Evolutionary conservation across 2,888 invertebrate genomes (phyloP).

Genomic region (Lasioglossum morio): DNA sequence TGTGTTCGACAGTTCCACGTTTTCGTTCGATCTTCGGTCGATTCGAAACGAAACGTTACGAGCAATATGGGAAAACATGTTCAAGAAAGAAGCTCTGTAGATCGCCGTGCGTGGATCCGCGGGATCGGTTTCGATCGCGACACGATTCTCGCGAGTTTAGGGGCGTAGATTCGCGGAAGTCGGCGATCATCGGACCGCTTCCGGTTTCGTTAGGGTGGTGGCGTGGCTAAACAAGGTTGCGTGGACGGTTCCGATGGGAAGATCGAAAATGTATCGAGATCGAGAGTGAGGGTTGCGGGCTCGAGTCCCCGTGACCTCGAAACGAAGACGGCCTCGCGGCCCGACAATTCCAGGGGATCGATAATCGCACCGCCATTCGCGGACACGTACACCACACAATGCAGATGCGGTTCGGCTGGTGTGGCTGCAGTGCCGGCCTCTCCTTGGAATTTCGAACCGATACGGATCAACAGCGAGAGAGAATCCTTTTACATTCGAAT

Average conservation of each 20-base stretch:
- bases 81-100: neutral
- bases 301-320: constrained; percentile 78
- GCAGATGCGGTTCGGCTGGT: constrained; percentile 64
- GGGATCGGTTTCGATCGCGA: neutral
- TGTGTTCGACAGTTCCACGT: neutral
- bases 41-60: neutral
- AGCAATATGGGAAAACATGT: neutral
- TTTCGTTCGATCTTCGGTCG: neutral
- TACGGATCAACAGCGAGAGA: neutral
- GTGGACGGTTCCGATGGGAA: neutral
- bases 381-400: constrained; percentile 55
- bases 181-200: constrained; percentile 11
- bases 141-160: neutral
- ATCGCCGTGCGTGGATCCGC: neutral
- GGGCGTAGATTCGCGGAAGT: constrained; percentile 11
- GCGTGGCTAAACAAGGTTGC: neutral
- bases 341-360: constrained; percentile 70
- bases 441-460: neutral
- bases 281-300: constrained; percentile 72
- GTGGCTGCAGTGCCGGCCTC: constrained; percentile 17
- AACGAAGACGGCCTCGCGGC: constrained; percentile 63
- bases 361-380: constrained; percentile 74
- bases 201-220: constrained; percentile 5
- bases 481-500: neutral
- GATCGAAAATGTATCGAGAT: constrained; percentile 64